A percentile compares a stretch with the other conserved stretches of the same genome.
These are phyloP conservation scores for Synaphobranchus kaupii DNA, from an alignment of 2,797 vertebrate genomes.

Conservation along the genomic window DNA sequence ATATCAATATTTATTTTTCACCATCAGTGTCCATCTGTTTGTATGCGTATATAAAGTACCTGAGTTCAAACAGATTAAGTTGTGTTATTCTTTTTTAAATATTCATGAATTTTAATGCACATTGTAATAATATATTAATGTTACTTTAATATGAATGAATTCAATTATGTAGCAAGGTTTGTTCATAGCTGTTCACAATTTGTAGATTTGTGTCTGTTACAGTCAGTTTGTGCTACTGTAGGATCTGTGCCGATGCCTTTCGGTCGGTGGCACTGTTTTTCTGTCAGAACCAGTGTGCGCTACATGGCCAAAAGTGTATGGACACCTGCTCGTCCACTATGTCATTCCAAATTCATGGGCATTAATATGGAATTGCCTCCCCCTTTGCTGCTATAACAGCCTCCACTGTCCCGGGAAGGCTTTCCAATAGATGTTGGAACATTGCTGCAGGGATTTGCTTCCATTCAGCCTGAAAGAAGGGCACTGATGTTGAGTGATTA, in stretches of 20 bases:
- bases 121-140: neutral
- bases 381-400: too few relatives aligned
- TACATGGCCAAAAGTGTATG: too few relatives aligned
- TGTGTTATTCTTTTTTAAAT: neutral
- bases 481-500: too few relatives aligned
- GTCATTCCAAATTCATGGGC: too few relatives aligned
- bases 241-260: neutral
- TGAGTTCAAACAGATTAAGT: neutral
- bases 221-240: neutral
- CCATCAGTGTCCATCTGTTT: neutral
- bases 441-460: too few relatives aligned
- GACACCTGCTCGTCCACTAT: too few relatives aligned
- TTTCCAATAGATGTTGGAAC: too few relatives aligned
- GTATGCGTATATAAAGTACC: neutral
- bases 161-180: neutral
- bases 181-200: neutral
- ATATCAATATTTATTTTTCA: neutral
- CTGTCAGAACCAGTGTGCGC: neutral
- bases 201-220: neutral
- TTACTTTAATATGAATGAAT: neutral
- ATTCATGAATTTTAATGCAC: neutral
- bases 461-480: too few relatives aligned
- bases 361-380: too few relatives aligned
- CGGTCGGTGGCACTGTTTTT: neutral
- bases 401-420: too few relatives aligned